Conservation (phyloP, 2,888 invertebrate species). For the Brachycybe producta region DNA sequence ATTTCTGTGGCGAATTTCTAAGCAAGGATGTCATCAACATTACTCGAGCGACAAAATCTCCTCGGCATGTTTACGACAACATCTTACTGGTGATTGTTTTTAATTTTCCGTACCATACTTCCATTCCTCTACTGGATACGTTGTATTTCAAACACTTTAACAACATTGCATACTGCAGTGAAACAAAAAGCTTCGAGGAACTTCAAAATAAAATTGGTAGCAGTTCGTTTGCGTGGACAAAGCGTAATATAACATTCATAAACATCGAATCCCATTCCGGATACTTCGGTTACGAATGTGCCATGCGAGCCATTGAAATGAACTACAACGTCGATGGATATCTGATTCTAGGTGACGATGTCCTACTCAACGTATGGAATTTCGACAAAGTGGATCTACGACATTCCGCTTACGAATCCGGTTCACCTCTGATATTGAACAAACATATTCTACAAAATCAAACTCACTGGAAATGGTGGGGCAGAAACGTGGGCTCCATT, state of each 20-base stretch:
- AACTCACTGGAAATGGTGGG: background rate
- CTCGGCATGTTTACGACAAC: background rate
- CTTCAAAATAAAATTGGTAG: background rate
- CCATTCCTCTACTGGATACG: slow-evolving; percentile 5
- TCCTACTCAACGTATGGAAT: slow-evolving; percentile 13
- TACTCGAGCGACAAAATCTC: background rate
- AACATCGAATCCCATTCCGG: slow-evolving; percentile 2
- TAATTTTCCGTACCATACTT: background rate
- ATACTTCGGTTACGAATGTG: slow-evolving; percentile 15
- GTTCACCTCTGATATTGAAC: background rate
- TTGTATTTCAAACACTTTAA: slow-evolving; percentile 11
- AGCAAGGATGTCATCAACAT: background rate
- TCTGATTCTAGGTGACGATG: slow-evolving; percentile 15
- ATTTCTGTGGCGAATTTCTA: background rate
- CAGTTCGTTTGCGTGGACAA: background rate
- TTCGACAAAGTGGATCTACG: background rate
- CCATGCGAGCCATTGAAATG: slow-evolving; percentile 16
- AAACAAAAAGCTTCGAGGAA: background rate
- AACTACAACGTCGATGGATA: slow-evolving; percentile 13
- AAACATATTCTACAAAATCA: background rate
- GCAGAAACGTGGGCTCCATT: background rate
- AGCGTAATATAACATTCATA: slow-evolving; percentile 5
- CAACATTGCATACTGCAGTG: slow-evolving; percentile 11
- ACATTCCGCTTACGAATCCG: background rate
- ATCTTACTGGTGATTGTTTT: slow-evolving; percentile 9